Evolutionary conservation across 2,888 invertebrate genomes (phyloP).

Genomic region (Ypsolopha scabrella): DNA sequence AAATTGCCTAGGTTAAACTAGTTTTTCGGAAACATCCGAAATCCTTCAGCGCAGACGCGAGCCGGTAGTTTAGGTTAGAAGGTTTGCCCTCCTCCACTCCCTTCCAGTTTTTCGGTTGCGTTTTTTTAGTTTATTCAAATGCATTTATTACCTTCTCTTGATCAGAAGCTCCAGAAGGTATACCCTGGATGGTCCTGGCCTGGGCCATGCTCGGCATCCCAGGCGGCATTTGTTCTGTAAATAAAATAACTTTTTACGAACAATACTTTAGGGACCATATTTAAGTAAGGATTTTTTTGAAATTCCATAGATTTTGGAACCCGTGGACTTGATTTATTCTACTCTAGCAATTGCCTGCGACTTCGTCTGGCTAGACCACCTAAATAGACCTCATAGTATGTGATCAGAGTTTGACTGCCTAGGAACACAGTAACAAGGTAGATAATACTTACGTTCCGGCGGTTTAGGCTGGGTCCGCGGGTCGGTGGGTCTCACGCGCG

Average conservation of each 20-base stretch:
- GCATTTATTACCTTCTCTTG: conserved; percentile 87
- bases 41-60: too few relatives aligned
- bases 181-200: conserved; percentile 70
- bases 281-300: conserved; percentile 13
- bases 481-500: conserved; percentile 74
- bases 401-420: too few relatives aligned
- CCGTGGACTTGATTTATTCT: too few relatives aligned
- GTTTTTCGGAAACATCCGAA: too few relatives aligned
- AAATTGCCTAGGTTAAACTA: too few relatives aligned
- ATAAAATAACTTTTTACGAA: conserved; percentile 8
- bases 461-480: conserved; percentile 72
- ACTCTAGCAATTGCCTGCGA: too few relatives aligned
- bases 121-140: too few relatives aligned
- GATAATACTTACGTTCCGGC: conserved; percentile 36
- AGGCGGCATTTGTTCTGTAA: conserved; percentile 46
- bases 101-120: neutral
- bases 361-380: too few relatives aligned
- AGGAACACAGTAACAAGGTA: neutral
- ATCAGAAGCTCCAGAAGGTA: conserved; percentile 87
- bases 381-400: too few relatives aligned
- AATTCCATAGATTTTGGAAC: too few relatives aligned
- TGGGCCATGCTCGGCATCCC: conserved; percentile 60
- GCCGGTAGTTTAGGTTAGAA: too few relatives aligned
- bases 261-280: conserved; percentile 12
- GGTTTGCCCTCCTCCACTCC: too few relatives aligned